These are phyloP conservation scores for Tinea semifulvella DNA, from an alignment of 2,888 invertebrate species.

Conservation along the genomic window DNA sequence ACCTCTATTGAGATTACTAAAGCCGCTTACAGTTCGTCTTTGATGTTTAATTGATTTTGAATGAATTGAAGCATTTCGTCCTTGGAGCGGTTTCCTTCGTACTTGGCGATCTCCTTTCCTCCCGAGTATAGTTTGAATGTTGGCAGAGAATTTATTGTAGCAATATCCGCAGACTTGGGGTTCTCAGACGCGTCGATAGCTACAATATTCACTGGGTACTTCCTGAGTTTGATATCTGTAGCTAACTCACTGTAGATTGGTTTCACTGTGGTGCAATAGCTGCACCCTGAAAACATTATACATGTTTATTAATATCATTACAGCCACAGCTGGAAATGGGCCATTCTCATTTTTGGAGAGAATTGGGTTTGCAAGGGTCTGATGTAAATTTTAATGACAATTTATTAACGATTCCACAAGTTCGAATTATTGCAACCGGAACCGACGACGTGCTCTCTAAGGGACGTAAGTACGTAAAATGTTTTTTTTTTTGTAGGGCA, in stretches of 20 bases:
- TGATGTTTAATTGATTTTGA: slow-evolving; percentile 33
- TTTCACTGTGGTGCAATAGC: slow-evolving; percentile 74
- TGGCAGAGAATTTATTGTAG: slow-evolving; percentile 71
- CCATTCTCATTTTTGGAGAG: neutral
- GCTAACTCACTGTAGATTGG: slow-evolving; percentile 71
- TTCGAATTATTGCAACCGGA: no score
- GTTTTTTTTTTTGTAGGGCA: no score
- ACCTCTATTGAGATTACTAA: no score
- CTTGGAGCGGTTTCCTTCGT: slow-evolving; percentile 61
- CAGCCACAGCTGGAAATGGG: neutral
- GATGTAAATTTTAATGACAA: no score
- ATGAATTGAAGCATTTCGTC: slow-evolving; percentile 67
- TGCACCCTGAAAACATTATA: slow-evolving; percentile 69
- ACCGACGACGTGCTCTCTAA: no score
- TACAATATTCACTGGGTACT: slow-evolving; percentile 42
- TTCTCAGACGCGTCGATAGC: slow-evolving; percentile 76
- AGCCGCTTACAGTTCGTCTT: slow-evolving; percentile 48
- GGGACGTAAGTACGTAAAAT: no score
- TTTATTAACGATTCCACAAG: no score
- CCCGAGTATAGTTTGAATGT: slow-evolving; percentile 70
- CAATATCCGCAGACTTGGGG: slow-evolving; percentile 64
- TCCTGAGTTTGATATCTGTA: slow-evolving; percentile 36
- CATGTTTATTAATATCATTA: neutral
- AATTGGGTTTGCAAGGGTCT: neutral
- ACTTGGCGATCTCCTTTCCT: slow-evolving; percentile 62